A percentile compares a stretch with the other conserved stretches of the same genome.
phyloP scores from a whole-genome alignment of 2,113 vertebrate species.

The Gasterosteus nipponicus region DNA sequence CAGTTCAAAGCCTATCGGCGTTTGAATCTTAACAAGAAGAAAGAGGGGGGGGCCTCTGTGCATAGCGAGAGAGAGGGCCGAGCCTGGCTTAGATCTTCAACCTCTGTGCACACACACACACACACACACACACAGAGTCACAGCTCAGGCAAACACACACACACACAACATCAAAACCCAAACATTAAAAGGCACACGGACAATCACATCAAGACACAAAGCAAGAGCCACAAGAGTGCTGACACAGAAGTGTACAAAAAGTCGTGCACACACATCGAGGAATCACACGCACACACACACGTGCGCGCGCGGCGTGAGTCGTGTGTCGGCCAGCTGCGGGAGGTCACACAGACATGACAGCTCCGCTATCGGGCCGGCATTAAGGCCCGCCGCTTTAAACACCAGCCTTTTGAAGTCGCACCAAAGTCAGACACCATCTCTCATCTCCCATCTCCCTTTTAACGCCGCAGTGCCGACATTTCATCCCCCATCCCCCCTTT shows the following conservation, averaged over 20 bases:
- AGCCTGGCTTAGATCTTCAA: slow-evolving; percentile 75
- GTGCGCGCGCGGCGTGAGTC: slow-evolving; percentile 47
- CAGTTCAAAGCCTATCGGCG: slow-evolving; percentile 76
- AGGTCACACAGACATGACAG: slow-evolving; percentile 80
- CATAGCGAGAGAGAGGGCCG: slow-evolving; percentile 73
- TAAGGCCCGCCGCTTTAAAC: slow-evolving; percentile 82
- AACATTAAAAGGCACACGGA: slow-evolving; percentile 76
- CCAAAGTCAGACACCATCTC: slow-evolving; percentile 85
- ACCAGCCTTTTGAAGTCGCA: slow-evolving; percentile 84
- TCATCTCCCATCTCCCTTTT: slow-evolving; percentile 84
- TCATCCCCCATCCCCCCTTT: slow-evolving; percentile 77
- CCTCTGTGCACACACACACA: slow-evolving; percentile 49
- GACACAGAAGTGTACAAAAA: slow-evolving; percentile 73
- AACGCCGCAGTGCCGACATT: slow-evolving; percentile 81
- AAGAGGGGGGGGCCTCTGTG: slow-evolving; percentile 55
- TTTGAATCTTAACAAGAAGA: slow-evolving; percentile 80
- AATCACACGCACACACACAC: slow-evolving; percentile 24
- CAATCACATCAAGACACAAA: slow-evolving; percentile 78
- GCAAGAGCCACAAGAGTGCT: slow-evolving; percentile 74
- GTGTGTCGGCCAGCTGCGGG: slow-evolving; percentile 79
- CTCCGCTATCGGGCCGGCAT: slow-evolving; percentile 80
- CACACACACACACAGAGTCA: slow-evolving; percentile 43
- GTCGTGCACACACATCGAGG: slow-evolving; percentile 25
- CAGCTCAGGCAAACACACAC: slow-evolving; percentile 62
- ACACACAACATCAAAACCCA: slow-evolving; percentile 68